phyloP scores from a whole-genome alignment of 2,797 vertebrate species.

The Melanotaenia pygmaea region DNA sequence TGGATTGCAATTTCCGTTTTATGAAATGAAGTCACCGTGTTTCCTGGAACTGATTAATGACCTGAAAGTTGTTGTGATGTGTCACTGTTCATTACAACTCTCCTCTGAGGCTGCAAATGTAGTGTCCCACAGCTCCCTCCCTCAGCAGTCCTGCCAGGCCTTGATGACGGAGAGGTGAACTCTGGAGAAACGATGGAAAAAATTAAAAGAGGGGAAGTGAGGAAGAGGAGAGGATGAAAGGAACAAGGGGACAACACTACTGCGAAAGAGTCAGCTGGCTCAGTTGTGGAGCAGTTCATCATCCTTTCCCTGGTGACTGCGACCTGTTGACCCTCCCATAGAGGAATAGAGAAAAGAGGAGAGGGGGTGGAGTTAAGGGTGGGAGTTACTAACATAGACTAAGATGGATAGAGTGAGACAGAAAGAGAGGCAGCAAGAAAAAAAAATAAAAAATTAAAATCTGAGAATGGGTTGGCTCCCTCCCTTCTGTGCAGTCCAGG shows the following conservation, averaged over 20 bases:
- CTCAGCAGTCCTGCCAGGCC: slow-evolving; percentile 36
- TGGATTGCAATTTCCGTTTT: slow-evolving; percentile 37
- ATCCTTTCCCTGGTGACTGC: slow-evolving; percentile 73
- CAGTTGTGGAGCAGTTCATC: slow-evolving; percentile 79
- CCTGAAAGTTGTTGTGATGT: slow-evolving; percentile 77
- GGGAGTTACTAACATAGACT: slow-evolving; percentile 53
- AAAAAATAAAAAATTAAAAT: slow-evolving; percentile 24
- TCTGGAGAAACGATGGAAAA: slow-evolving; percentile 32
- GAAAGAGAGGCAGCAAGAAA: slow-evolving; percentile 48
- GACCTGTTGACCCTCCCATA: slow-evolving; percentile 62
- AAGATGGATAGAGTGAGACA: slow-evolving; percentile 58
- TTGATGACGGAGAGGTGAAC: slow-evolving; percentile 52
- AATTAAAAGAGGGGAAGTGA: slow-evolving; percentile 15
- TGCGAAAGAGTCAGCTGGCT: slow-evolving; percentile 82
- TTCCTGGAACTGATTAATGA: slow-evolving; percentile 78
- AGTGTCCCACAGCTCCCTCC: slow-evolving; percentile 42
- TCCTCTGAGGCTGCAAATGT: slow-evolving; percentile 49
- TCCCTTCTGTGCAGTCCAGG: slow-evolving; percentile 81
- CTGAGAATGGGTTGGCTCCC: slow-evolving; percentile 57
- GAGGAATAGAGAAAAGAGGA: slow-evolving; percentile 36
- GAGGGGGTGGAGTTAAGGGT: slow-evolving; percentile 31
- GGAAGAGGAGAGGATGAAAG: slow-evolving; percentile 38
- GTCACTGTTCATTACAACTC: slow-evolving; percentile 58
- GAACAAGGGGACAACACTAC: slow-evolving; percentile 68
- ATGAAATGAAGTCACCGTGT: slow-evolving; percentile 43